These are phyloP conservation scores for Otolemur crassicaudatus DNA, from an alignment of 2,797 vertebrate genomes.

Conservation along the genomic window DNA sequence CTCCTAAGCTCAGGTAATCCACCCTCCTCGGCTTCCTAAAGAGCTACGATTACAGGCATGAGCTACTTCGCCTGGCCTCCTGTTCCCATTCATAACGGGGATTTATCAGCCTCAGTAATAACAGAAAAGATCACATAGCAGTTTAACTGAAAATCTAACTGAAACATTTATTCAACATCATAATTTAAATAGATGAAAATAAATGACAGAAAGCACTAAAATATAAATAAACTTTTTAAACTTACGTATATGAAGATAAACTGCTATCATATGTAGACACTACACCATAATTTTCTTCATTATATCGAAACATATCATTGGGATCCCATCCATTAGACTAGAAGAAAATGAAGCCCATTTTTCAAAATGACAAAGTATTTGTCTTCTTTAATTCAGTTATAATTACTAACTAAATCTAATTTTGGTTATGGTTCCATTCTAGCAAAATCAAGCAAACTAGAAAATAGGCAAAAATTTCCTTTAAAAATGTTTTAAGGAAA, in stretches of 20 bases:
- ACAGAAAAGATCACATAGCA: neutral
- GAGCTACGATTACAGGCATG: neutral
- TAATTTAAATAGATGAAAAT: slow-evolving; percentile 35
- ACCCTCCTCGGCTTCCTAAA: no score
- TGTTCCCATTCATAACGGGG: slow-evolving; percentile 31
- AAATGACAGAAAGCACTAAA: slow-evolving; percentile 52
- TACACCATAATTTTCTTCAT: slow-evolving; percentile 98
- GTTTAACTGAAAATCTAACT: slow-evolving; percentile 45
- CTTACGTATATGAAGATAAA: slow-evolving; percentile 99
- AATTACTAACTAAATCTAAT: slow-evolving; percentile 13
- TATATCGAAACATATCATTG: slow-evolving; percentile 99
- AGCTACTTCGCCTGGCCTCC: neutral
- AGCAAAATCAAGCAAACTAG: slow-evolving; percentile 7
- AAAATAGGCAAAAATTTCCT: slow-evolving; percentile 42
- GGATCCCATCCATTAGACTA: slow-evolving; percentile 99
- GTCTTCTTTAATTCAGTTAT: slow-evolving; percentile 40
- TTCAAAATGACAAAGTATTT: slow-evolving; percentile 83
- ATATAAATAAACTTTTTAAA: slow-evolving; percentile 72
- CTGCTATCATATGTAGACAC: slow-evolving; percentile 99
- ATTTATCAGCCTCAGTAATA: slow-evolving; percentile 19
- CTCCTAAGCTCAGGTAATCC: neutral
- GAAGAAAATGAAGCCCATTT: slow-evolving; percentile 83
- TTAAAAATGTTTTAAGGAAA: slow-evolving; percentile 39
- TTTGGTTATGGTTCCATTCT: neutral
- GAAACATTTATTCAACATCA: slow-evolving; percentile 11